Evolutionary conservation across 2,113 vertebrate genomes (phyloP), one percentile per base, ranked within the genome.

Genomic region (Thamnophis sirtalis): DNA sequence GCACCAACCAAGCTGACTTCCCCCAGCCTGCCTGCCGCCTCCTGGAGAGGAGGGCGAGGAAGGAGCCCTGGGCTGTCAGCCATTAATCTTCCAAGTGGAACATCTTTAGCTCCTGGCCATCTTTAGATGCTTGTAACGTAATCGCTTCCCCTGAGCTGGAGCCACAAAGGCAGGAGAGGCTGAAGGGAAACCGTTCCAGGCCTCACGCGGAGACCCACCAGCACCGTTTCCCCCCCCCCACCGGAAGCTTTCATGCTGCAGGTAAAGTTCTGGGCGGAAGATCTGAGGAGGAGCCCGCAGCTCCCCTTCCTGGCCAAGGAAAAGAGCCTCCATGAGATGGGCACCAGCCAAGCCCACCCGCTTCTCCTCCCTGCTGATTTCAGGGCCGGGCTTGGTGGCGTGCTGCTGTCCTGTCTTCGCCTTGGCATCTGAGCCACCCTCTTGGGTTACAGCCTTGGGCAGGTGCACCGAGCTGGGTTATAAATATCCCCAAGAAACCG

Each of bases 381-480:
- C 98, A 94, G 95, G 96, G 94, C 95, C 96, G 96, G 97, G 96
- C 97, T 98, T 96, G 98, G 22, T 7, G 50, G 26, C 24, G 97
- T 94, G 95, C 96, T 96, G 96, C 96, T 96, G 97, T 96, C 97
- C 96, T 95, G 95, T 95, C 97, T 97, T 97, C 98, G 96, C 73
- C 96, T 94, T 95, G 95, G 95, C 94, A 97, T 97, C 95, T 95
- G 94, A 96, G 28, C 58, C 93, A 96, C 97, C 95, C 97, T 96
- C 97, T 98, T 91, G 6, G 94, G 94, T 98, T 98, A 99, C 94
- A 97, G 98, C 98, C 97, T 95, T 97, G 89, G 96, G 97, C 98
- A 99, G 99, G 98, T 99, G 98, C 96, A 96, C 96, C 97, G 97
- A 96, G 94, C 94, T 73, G 50, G 85, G 85, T 98, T 98, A 99